phyloP scores from a whole-genome alignment of 1,140 invertebrate species.

The Diabrotica virgifera region DNA sequence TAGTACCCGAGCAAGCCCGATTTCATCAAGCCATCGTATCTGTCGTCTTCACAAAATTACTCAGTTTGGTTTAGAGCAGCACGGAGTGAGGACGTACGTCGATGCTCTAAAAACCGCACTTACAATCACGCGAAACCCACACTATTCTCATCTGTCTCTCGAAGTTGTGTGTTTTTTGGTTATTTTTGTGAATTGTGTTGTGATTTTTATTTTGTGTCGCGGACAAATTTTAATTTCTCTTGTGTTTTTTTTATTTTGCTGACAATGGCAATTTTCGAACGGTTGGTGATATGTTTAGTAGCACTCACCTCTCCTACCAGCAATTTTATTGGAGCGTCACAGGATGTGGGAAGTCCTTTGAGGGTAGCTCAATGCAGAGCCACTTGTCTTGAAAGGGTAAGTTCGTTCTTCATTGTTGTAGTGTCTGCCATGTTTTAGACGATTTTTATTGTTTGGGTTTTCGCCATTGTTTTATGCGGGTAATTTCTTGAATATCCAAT shows the following conservation, averaged over 20 bases:
- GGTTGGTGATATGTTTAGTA: constrained; percentile 34
- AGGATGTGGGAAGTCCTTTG: constrained; percentile 64
- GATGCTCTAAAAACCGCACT: not conserved
- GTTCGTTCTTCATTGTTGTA: constrained; percentile 21
- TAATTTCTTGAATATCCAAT: too few species aligned
- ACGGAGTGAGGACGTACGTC: not conserved
- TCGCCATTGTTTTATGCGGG: too few species aligned
- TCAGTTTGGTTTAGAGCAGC: constrained; percentile 20
- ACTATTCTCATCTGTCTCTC: not conserved
- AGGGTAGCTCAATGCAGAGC: constrained; percentile 65
- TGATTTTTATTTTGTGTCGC: constrained; percentile 16
- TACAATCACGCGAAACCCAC: not conserved
- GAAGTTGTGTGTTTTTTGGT: constrained; percentile 12
- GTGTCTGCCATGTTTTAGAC: constrained; percentile 16
- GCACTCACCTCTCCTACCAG: constrained; percentile 36
- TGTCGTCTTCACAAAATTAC: constrained; percentile 13
- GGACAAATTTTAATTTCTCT: constrained; percentile 9
- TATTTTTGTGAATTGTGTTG: constrained; percentile 22
- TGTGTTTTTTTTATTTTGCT: constrained; percentile 16
- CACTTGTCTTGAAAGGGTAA: constrained; percentile 66
- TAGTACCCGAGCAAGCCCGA: constrained; percentile 25
- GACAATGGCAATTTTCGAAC: constrained; percentile 35
- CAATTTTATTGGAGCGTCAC: constrained; percentile 48
- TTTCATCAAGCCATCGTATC: constrained; percentile 7
- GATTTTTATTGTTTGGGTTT: too few species aligned